Conservation (phyloP, 2,888 invertebrate genomes). For the Disparrhopalites patrizii region DNA sequence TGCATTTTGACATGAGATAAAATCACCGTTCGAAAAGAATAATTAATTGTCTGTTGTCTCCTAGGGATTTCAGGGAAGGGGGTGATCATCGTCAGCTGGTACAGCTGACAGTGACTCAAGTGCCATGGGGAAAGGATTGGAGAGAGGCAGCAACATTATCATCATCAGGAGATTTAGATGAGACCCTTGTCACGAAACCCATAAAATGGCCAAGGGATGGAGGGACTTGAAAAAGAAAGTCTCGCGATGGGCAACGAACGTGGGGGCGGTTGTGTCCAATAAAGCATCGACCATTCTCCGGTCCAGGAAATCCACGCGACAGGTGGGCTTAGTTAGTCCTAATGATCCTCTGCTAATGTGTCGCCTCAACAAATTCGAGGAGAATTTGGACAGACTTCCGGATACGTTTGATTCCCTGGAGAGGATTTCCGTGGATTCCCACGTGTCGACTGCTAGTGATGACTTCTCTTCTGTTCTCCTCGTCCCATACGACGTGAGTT, state of each 20-base stretch:
- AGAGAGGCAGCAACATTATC: no score
- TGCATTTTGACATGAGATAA: no score
- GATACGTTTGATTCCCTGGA: constrained; percentile 15
- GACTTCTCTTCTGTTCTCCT: constrained; percentile 18
- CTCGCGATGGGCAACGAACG: constrained; percentile 16
- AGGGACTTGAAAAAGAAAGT: neutral
- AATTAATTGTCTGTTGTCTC: no score
- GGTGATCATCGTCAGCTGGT: no score
- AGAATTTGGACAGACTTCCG: constrained; percentile 17
- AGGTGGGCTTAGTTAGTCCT: constrained; percentile 1
- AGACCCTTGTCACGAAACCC: no score
- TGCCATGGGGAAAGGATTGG: no score
- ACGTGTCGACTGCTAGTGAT: neutral
- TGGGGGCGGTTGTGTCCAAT: constrained; percentile 13
- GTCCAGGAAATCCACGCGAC: neutral
- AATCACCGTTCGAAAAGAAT: no score
- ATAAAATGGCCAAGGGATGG: constrained; percentile 15
- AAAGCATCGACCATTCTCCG: constrained; percentile 13
- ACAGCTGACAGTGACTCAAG: no score
- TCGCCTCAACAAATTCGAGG: constrained; percentile 14
- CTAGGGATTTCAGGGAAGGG: no score
- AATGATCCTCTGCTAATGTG: neutral
- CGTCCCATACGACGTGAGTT: constrained; percentile 17
- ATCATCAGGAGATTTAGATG: neutral
- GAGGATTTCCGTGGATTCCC: neutral